Evolutionary conservation across 2,888 invertebrate genomes (phyloP).

Genomic region (Thymelicus lineola): DNA sequence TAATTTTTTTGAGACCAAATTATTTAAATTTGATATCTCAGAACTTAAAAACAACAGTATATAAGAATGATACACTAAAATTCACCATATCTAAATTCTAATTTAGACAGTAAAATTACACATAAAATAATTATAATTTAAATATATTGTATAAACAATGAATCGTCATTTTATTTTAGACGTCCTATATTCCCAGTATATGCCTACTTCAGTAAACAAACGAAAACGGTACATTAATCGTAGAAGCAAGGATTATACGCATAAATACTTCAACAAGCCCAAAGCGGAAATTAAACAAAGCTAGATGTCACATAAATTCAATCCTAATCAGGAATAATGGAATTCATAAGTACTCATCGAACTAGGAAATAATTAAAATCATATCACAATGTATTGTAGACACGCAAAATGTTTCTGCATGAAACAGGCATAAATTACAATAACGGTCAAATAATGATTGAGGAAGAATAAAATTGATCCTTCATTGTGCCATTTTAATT

Average conservation of each 20-base stretch:
- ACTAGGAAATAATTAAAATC: constrained; percentile 16
- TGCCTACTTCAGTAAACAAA: not conserved
- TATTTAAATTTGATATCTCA: no score
- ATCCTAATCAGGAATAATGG: constrained; percentile 20
- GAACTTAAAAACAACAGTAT: no score
- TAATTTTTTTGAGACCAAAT: no score
- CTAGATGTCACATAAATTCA: constrained; percentile 20
- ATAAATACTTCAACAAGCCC: constrained; percentile 13
- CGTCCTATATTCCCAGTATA: no score
- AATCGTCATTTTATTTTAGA: no score
- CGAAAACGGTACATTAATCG: not conserved
- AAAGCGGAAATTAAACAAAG: constrained; percentile 19
- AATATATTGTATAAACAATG: no score
- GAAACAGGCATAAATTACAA: not conserved
- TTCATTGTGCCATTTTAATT: no score
- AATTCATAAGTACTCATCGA: constrained; percentile 18
- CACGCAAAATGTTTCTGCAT: constrained; percentile 5
- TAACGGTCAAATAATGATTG: not conserved
- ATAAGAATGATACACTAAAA: no score
- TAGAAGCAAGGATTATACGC: not conserved
- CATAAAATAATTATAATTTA: no score
- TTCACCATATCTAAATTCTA: no score
- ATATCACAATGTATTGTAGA: not conserved
- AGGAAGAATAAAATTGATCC: not conserved
- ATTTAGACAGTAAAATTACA: no score